Evolutionary conservation across 2,888 invertebrate genomes (phyloP).

Genomic region (Ectropis crepuscularia): DNA sequence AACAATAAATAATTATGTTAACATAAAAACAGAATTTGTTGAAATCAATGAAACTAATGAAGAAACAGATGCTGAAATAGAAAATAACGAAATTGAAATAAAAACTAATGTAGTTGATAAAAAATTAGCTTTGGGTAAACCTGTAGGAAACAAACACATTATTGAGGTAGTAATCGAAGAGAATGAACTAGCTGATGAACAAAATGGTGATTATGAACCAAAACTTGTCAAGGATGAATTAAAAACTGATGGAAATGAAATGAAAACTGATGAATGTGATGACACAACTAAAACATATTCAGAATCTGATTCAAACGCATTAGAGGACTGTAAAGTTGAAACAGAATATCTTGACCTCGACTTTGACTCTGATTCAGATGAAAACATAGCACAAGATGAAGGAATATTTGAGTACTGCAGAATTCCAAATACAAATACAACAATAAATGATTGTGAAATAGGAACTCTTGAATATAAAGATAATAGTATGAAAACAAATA

Average conservation of each 20-base stretch:
- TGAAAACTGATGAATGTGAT: not conserved
- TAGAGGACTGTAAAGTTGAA: slow-evolving; percentile 16
- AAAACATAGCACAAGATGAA: not conserved
- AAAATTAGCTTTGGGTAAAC: not conserved
- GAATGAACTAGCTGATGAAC: too few species aligned
- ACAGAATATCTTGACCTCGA: slow-evolving; percentile 10
- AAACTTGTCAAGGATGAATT: not conserved
- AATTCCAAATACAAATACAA: not conserved
- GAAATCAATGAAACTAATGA: slow-evolving; percentile 3
- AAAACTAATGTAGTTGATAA: not conserved
- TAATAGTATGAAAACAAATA: too few species aligned
- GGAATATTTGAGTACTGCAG: not conserved
- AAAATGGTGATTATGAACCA: too few species aligned
- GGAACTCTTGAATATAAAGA: not conserved
- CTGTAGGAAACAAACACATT: not conserved
- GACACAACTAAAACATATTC: not conserved
- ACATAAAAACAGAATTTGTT: not conserved
- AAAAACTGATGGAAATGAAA: not conserved
- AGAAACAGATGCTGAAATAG: not conserved
- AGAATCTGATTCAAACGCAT: not conserved
- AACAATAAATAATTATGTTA: slow-evolving; percentile 3
- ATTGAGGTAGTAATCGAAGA: not conserved
- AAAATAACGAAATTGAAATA: not conserved
- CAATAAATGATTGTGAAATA: not conserved
- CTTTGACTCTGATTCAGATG: slow-evolving; percentile 2